Conservation (phyloP, 2,888 invertebrate genomes). For the Abrostola triplasia region DNA sequence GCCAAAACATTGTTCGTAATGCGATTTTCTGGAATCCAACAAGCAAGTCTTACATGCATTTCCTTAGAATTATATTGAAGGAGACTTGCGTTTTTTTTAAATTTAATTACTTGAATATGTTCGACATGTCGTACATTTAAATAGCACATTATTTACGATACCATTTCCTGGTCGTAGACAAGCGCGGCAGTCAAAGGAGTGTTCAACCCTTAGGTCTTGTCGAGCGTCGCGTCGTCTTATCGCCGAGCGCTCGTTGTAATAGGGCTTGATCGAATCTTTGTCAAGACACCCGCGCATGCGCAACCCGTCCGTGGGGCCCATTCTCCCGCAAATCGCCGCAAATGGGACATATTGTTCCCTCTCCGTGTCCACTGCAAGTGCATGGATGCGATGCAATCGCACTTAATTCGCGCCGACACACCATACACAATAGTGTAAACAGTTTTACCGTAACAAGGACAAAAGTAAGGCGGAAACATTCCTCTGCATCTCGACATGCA, state of each 20-base stretch:
- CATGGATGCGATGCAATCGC: constrained; percentile 67
- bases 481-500: constrained; percentile 61
- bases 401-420: constrained; percentile 55
- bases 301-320: constrained; percentile 49
- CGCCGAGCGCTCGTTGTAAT: constrained; percentile 49
- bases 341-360: constrained; percentile 66
- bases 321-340: constrained; percentile 54
- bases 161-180: constrained; percentile 43
- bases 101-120: constrained; percentile 48
- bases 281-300: constrained; percentile 52
- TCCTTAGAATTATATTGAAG: constrained; percentile 12
- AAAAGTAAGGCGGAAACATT: constrained; percentile 70
- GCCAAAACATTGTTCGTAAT: constrained; percentile 26
- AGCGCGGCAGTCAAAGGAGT: constrained; percentile 53
- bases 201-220: constrained; percentile 53
- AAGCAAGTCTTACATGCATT: constrained; percentile 22
- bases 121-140: constrained; percentile 46
- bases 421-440: constrained; percentile 68
- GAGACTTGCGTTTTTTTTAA: constrained; percentile 12
- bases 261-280: constrained; percentile 57
- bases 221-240: constrained; percentile 51
- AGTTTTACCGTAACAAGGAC: constrained; percentile 66
- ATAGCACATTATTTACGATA: constrained; percentile 47
- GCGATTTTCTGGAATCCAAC: constrained; percentile 34
- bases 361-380: constrained; percentile 61